These are phyloP conservation scores for Muricea muricata DNA, from an alignment of 92 coral and sea anemone species.

Conservation along the genomic window DNA sequence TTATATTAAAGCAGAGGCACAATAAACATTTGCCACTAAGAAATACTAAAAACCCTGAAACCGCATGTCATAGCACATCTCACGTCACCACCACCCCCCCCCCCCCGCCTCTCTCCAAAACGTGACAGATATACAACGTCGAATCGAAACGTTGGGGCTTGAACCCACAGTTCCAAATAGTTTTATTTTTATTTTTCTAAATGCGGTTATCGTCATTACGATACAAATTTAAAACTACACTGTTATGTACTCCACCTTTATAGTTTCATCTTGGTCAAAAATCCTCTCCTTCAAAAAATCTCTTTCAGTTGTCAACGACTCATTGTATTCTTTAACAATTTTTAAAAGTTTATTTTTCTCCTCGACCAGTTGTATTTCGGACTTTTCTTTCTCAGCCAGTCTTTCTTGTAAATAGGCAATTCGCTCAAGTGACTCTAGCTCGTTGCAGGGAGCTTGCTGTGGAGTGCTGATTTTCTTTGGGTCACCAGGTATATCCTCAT, in stretches of 20 bases:
- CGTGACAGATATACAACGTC: too few species aligned
- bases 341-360: conserved; percentile 85
- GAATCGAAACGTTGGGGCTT: too few species aligned
- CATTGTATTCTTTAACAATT: conserved; percentile 87
- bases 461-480: neutral
- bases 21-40: too few species aligned
- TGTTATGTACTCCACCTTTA: conserved; percentile 73
- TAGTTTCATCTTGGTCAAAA: conserved; percentile 79
- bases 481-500: neutral
- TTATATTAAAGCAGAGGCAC: too few species aligned
- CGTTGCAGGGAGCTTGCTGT: neutral
- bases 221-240: too few species aligned
- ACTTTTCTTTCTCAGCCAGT: conserved; percentile 81
- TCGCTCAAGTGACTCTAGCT: conserved; percentile 24
- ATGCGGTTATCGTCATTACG: too few species aligned
- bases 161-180: too few species aligned
- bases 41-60: too few species aligned
- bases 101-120: too few species aligned
- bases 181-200: too few species aligned
- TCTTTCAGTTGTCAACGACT: conserved; percentile 78
- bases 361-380: conserved; percentile 80
- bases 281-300: conserved; percentile 69
- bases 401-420: conserved; percentile 59
- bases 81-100: too few species aligned
- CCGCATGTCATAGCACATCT: too few species aligned